phyloP scores from a whole-genome alignment of 2,113 vertebrate species.

The Cyprinus carpio region DNA sequence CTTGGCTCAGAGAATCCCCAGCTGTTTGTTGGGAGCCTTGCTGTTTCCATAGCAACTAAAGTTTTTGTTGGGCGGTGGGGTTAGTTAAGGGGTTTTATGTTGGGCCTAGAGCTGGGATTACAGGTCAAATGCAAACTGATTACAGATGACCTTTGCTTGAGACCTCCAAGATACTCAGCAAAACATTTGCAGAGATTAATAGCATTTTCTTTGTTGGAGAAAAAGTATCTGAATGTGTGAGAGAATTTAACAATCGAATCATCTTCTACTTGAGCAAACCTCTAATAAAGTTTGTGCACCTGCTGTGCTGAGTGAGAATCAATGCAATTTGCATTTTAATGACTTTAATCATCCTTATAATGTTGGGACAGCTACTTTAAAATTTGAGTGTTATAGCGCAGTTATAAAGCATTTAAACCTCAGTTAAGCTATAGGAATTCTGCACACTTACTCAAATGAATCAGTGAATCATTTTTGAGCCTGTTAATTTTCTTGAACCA shows the following conservation, averaged over 20 bases:
- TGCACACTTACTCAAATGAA: not conserved
- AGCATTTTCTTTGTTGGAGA: not conserved
- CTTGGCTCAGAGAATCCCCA: constrained; percentile 33
- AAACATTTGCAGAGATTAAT: not conserved
- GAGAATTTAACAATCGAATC: not conserved
- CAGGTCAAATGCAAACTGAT: constrained; percentile 13
- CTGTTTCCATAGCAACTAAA: constrained; percentile 33
- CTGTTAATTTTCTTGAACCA: not conserved
- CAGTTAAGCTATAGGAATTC: not conserved
- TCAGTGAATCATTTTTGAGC: not conserved
- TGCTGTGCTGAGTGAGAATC: not conserved
- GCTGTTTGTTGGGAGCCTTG: constrained; percentile 22
- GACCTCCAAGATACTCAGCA: not conserved
- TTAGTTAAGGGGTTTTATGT: too few relatives aligned
- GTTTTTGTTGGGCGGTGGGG: not conserved
- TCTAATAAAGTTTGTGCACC: not conserved
- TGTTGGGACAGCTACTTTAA: not conserved
- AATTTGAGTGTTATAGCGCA: not conserved
- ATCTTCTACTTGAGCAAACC: not conserved
- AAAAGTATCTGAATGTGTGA: not conserved
- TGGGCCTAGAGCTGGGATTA: not conserved
- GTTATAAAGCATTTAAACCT: not conserved
- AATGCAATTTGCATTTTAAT: not conserved
- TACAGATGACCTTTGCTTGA: not conserved
- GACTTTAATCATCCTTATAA: not conserved